phyloP scores from a whole-genome alignment of 1,140 invertebrate genomes.

The Dermatophagoides farinae region DNA sequence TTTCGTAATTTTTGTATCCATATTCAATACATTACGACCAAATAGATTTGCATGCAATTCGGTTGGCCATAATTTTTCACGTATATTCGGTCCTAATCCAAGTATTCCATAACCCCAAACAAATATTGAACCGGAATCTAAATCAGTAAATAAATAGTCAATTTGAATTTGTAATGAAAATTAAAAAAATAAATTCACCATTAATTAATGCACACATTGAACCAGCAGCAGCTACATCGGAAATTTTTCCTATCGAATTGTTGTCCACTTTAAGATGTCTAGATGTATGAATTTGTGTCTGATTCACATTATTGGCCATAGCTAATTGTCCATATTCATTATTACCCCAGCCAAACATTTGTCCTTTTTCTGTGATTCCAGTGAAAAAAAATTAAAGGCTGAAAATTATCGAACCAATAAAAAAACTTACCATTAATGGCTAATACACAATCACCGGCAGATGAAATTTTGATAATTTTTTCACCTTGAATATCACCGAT shows the following conservation, averaged over 20 bases:
- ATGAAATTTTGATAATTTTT: constrained; percentile 56
- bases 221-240: constrained; percentile 61
- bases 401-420: neutral
- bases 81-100: constrained; percentile 58
- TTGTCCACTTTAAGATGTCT: constrained; percentile 35
- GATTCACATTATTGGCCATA: constrained; percentile 17
- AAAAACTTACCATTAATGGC: constrained; percentile 59
- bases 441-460: constrained; percentile 61
- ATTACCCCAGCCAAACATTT: constrained; percentile 93
- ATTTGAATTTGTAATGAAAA: neutral
- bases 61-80: constrained; percentile 39
- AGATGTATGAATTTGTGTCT: constrained; percentile 35
- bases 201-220: constrained; percentile 63
- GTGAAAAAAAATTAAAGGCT: constrained; percentile 9
- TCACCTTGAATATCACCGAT: constrained; percentile 62
- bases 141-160: neutral
- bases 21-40: constrained; percentile 56
- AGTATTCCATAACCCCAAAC: constrained; percentile 83
- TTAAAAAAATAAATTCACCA: constrained; percentile 32
- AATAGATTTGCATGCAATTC: constrained; percentile 56
- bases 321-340: constrained; percentile 72
- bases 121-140: constrained; percentile 59
- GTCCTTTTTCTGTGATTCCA: constrained; percentile 53
- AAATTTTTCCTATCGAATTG: constrained; percentile 42
- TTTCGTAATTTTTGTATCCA: constrained; percentile 36